Evolutionary conservation across 2,113 vertebrate species (phyloP), one percentile per base, ranked within the genome.

Genomic region (Rhodinocichla rosea): DNA sequence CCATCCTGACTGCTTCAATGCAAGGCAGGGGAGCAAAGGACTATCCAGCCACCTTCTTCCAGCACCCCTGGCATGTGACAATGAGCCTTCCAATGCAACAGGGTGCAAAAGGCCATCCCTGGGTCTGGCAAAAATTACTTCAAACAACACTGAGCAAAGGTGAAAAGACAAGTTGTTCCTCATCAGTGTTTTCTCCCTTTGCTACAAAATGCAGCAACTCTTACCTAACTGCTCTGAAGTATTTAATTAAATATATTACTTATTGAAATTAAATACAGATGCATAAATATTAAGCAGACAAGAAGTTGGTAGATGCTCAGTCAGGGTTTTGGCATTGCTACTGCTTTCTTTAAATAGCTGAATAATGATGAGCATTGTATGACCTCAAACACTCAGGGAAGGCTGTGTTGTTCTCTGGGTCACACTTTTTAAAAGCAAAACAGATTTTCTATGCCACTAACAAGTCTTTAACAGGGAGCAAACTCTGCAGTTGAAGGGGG

Each of bases 1-100:
- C 15, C 45, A 37, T 7, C 8, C 5, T 0, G 0, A 13, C 30
- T 56, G 26, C 70, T 45, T 64, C 37, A 52, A 0, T 1, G 1
- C 4, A 4, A 57, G 28, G 32, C 47, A 78, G 37, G 8, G 30
- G 33, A 78, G 12, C 44, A 63, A 27, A 67, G 30, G 18, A 42
- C 33, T 14, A 13, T 6, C 11, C 52, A 70, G 42, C 3, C 70
- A 30, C 24, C 35, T 37, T n/a, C 21, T 52, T 30, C 37, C 37
- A 53, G 37, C 10, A 15, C 27, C 30, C 27, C 7, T 12, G 35
- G 8, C 39, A 30, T 0, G 12, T 30, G 14, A 39, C 50, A 55
- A 26, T 3, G 16, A 87, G 39, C 33, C 42, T 52, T 79, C 9
- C 55, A 47, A 26, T 4, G 35, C 32, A 62, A 30, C 2, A 7